phyloP scores from a whole-genome alignment of 2,113 vertebrate species.

The Ptilorrhoa leucosticta region DNA sequence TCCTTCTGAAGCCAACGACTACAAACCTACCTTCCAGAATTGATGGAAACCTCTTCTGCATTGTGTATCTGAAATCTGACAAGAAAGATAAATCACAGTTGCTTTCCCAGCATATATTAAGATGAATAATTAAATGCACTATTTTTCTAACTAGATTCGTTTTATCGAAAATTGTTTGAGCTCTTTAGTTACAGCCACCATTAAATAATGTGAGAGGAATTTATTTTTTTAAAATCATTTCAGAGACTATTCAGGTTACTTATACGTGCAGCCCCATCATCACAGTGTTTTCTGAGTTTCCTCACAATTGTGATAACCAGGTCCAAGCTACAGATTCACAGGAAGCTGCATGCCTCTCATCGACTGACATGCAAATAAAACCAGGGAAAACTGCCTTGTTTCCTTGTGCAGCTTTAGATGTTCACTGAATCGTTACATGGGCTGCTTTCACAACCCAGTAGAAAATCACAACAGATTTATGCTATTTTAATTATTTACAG shows the following conservation, averaged over 20 bases:
- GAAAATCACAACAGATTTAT: not conserved
- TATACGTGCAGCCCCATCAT: accelerated
- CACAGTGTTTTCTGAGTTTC: not conserved
- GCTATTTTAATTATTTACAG: not conserved
- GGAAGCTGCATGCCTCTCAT: not conserved
- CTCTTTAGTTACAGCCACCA: not conserved
- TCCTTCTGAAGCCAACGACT: not conserved
- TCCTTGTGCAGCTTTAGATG: not conserved
- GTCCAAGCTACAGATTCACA: not conserved
- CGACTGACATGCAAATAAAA: not conserved
- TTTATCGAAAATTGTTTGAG: not conserved
- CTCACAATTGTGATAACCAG: not conserved
- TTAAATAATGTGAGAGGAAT: not conserved
- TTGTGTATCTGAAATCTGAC: slow-evolving; percentile 79
- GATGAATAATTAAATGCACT: not conserved
- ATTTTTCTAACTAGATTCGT: not conserved
- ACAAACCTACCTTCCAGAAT: slow-evolving; percentile 78
- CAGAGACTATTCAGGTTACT: not conserved
- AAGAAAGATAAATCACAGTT: not conserved
- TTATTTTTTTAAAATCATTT: not conserved
- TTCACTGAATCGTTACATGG: not conserved
- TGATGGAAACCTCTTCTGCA: slow-evolving; percentile 77
- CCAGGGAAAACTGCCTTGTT: not conserved
- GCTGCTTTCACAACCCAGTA: accelerated
- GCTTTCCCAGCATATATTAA: not conserved